Evolutionary conservation across 2,888 invertebrate species (phyloP).

Genomic region (Oligia strigilis): DNA sequence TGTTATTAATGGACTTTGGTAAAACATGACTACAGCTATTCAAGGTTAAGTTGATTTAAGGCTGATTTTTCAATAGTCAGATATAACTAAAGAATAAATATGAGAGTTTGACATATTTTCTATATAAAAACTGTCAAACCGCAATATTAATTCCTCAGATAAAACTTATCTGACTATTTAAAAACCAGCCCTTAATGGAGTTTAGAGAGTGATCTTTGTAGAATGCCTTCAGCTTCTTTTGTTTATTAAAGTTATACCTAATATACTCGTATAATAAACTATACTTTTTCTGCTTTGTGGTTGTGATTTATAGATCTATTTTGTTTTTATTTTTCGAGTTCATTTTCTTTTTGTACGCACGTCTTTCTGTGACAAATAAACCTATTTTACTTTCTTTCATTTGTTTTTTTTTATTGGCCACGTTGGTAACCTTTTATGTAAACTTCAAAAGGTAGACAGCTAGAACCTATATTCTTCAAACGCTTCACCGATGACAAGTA

Average conservation of each 20-base stretch:
- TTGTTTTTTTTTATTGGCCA: too few species aligned
- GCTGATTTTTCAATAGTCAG: background rate
- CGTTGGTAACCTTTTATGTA: background rate
- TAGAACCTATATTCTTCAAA: background rate
- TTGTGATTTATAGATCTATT: background rate
- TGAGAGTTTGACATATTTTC: too few species aligned
- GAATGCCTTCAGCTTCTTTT: background rate
- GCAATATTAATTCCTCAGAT: too few species aligned
- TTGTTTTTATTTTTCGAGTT: background rate
- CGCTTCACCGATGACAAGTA: background rate
- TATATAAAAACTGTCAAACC: too few species aligned
- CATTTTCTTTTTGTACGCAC: background rate
- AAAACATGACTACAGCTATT: background rate
- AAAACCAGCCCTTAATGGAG: background rate
- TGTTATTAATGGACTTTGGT: background rate
- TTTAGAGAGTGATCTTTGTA: background rate
- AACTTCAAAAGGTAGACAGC: background rate
- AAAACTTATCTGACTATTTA: too few species aligned
- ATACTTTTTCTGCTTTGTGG: background rate
- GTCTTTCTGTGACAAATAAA: background rate
- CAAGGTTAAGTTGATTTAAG: background rate
- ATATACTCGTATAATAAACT: too few species aligned
- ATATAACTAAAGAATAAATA: too few species aligned
- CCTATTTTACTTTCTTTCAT: background rate
- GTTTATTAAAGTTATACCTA: background rate